phyloP scores from a whole-genome alignment of 2,113 vertebrate genomes.

The Camelus bactrianus region DNA sequence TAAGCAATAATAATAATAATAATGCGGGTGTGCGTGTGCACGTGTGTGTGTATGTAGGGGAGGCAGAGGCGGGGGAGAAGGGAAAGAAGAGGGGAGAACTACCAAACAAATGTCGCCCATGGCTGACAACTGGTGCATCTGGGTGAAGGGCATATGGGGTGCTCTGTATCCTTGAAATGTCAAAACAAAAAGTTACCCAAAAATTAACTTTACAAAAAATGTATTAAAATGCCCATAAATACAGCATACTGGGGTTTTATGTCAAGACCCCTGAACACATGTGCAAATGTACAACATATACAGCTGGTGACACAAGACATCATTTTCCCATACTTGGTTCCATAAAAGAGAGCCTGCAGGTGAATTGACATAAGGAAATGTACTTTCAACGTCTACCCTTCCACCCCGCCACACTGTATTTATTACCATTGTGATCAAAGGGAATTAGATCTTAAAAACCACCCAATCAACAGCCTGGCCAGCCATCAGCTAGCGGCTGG shows the following conservation, averaged over 20 bases:
- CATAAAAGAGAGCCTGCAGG: background rate
- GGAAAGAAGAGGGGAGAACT: background rate
- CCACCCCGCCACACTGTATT: background rate
- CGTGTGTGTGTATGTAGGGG: background rate
- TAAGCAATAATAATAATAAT: background rate
- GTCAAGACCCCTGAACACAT: background rate
- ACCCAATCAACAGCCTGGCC: background rate
- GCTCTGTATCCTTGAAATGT: background rate
- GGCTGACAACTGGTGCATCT: background rate
- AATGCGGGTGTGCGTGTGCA: accelerated
- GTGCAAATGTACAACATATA: background rate
- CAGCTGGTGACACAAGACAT: background rate
- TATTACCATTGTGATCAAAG: background rate
- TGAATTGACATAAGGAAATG: background rate
- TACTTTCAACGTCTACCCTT: background rate
- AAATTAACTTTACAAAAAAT: background rate
- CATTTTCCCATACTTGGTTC: background rate
- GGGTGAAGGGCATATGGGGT: background rate
- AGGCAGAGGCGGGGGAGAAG: accelerated
- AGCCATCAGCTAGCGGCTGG: background rate
- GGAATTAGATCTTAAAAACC: background rate
- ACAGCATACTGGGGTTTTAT: background rate
- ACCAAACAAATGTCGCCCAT: background rate
- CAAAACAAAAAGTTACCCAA: background rate
- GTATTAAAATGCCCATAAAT: background rate